These are phyloP conservation scores for Drosophila bocki DNA, from an alignment of 1,140 invertebrate species.

Conservation along the genomic window DNA sequence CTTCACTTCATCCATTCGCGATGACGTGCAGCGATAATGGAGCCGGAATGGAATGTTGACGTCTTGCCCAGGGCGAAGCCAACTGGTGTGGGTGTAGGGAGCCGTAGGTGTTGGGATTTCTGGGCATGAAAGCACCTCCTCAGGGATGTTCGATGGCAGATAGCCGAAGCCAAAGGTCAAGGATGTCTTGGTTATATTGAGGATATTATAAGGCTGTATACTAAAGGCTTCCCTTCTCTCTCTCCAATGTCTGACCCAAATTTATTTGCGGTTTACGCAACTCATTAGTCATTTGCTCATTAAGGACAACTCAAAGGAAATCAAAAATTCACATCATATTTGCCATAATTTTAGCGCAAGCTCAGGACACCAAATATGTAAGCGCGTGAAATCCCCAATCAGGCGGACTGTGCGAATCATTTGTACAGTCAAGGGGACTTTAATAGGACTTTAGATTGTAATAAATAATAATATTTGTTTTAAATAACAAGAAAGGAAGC, in stretches of 20 bases:
- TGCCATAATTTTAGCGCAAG: constrained; percentile 60
- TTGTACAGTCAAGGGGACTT: constrained; percentile 1
- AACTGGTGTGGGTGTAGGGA: constrained; percentile 60
- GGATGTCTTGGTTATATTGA: constrained; percentile 45
- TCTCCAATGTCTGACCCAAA: constrained; percentile 20
- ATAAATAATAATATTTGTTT: neutral
- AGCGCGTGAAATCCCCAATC: constrained; percentile 49
- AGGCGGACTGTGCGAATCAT: neutral
- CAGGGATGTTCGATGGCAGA: constrained; percentile 29
- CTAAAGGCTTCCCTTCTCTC: neutral
- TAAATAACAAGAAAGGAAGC: too few relatives aligned
- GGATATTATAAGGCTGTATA: too few relatives aligned
- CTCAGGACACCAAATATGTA: constrained; percentile 46
- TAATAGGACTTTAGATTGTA: neutral
- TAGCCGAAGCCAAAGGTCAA: constrained; percentile 57
- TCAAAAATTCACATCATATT: constrained; percentile 72
- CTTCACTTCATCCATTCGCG: constrained; percentile 33
- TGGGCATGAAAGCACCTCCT: constrained; percentile 26
- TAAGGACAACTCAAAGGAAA: constrained; percentile 31
- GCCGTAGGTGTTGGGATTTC: constrained; percentile 64
- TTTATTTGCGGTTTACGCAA: constrained; percentile 24
- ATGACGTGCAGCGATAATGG: constrained; percentile 79
- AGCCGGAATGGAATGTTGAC: constrained; percentile 70
- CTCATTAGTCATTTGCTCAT: constrained; percentile 63
- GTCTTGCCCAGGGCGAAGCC: constrained; percentile 37